Base-by-base conservation (phyloP, 1,140 invertebrate species). In the Sipha flava region DNA sequence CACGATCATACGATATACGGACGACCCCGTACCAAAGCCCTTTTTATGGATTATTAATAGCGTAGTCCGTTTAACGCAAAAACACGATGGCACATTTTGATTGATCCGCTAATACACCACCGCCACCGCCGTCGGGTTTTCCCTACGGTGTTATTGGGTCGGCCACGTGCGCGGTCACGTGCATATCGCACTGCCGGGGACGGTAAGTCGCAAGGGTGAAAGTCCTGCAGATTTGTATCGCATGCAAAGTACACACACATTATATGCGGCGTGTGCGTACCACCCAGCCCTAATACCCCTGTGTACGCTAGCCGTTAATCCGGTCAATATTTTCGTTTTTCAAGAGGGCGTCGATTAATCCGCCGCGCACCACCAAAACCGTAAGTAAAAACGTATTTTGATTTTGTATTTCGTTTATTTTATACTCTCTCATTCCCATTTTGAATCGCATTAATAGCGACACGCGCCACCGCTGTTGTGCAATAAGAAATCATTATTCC, bases 271-370 rank as follows among this genome's bases (percentile, higher is more conserved):
- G n/a, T n/a, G n/a, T n/a, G 37, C 37, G 37, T 40, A 40, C 37
- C 37, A 40, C 37, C 4, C 37, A 40, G 5, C 5, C 37, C 5
- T 10, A 40, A 6, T 40, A 40, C 37, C 54, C 54, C 54, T 23
- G 12, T n/a, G n/a, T n/a, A n/a, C n/a, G n/a, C n/a, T n/a, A n/a
- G n/a, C 45, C 14, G 34, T 59, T 77, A 45, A 77, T 77, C 47
- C 73, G 52, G 49, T 57, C 73, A 77, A 77, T 77, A 77, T 77
- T 77, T 77, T 77, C n/a, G 14, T 77, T 59, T 77, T 57, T 73
- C 43, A 16, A 70, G 66, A 45, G 66, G n/a, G 37, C 10, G 37
- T 45, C 16, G 5, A 29, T 70, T 70, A 29, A 70, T 70, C 66
- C 66, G 66, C 21, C 2, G 40, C 23, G 23, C n/a, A 70, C 23